Evolutionary conservation across 2,113 vertebrate genomes (phyloP).

Genomic region (Anser brachyrhynchus): DNA sequence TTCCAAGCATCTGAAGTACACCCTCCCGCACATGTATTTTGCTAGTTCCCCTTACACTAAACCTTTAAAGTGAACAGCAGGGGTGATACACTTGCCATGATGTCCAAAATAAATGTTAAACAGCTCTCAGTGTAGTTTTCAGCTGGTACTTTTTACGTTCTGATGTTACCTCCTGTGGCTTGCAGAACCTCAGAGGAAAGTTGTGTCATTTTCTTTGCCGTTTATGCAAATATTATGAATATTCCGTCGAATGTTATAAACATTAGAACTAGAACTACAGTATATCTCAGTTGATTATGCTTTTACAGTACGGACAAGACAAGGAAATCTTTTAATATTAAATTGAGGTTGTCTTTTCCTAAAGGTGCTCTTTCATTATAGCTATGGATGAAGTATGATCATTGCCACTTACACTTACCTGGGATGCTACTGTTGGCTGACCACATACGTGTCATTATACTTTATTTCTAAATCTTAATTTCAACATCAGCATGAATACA

Average conservation of each 20-base stretch:
- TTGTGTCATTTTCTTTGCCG: not conserved
- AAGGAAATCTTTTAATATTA: not conserved
- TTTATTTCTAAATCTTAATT: not conserved
- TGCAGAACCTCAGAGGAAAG: not conserved
- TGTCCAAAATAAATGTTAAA: not conserved
- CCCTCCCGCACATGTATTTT: not conserved
- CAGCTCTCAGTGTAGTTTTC: not conserved
- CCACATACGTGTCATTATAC: not conserved
- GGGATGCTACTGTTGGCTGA: not conserved
- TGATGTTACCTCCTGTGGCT: not conserved
- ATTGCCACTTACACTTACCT: not conserved
- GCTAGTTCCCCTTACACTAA: not conserved
- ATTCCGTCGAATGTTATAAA: not conserved
- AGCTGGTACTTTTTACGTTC: not conserved
- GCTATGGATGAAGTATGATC: not conserved
- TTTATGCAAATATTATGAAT: not conserved
- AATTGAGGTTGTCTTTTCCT: not conserved
- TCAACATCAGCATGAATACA: not conserved
- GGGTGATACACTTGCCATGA: too few relatives aligned
- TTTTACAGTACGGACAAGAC: not conserved
- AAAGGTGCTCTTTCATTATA: not conserved
- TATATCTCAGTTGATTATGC: not conserved
- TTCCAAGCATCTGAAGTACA: not conserved
- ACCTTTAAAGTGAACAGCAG: not conserved
- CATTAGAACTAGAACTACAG: not conserved